Conservation (phyloP, 2,113 vertebrate species). For the Planiliza haematocheilus region DNA sequence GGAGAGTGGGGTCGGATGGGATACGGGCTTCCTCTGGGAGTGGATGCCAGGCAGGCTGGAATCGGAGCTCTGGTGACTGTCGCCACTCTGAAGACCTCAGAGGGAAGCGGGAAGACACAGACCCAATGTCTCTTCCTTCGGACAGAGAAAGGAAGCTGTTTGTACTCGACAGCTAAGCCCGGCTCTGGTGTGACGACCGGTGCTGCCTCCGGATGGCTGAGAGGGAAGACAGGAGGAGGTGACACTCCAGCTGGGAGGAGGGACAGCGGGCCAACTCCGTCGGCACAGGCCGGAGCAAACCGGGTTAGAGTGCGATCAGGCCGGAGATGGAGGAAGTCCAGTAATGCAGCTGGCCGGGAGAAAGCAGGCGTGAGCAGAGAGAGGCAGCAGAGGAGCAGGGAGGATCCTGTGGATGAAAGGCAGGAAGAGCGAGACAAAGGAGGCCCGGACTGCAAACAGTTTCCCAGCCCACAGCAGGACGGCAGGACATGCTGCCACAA, state of each 20-base stretch:
- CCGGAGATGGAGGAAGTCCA: conserved; percentile 82
- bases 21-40: conserved; percentile 61
- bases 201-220: conserved; percentile 68
- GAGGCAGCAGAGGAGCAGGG: conserved; percentile 46
- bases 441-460: conserved; percentile 10
- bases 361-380: conserved; percentile 46
- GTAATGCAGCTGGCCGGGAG: conserved; percentile 48
- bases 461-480: conserved; percentile 16
- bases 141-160: conserved; percentile 79
- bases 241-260: conserved; percentile 40
- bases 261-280: conserved; percentile 32
- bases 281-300: conserved; percentile 51
- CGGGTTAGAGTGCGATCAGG: conserved; percentile 71
- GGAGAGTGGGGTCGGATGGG: conserved; percentile 66
- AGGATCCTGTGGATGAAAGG: conserved; percentile 56
- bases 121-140: conserved; percentile 82
- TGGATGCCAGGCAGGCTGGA: conserved; percentile 69
- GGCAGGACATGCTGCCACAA: conserved; percentile 34
- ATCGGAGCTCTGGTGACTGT: conserved; percentile 82
- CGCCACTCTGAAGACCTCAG: conserved; percentile 82
- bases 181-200: conserved; percentile 23
- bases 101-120: conserved; percentile 82
- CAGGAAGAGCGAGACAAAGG: conserved; percentile 60
- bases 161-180: conserved; percentile 75
- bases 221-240: conserved; percentile 62